A percentile compares a stretch with the other conserved stretches of the same genome.
phyloP scores from a whole-genome alignment of 2,888 invertebrate species.

The Geotrupes spiniger region DNA sequence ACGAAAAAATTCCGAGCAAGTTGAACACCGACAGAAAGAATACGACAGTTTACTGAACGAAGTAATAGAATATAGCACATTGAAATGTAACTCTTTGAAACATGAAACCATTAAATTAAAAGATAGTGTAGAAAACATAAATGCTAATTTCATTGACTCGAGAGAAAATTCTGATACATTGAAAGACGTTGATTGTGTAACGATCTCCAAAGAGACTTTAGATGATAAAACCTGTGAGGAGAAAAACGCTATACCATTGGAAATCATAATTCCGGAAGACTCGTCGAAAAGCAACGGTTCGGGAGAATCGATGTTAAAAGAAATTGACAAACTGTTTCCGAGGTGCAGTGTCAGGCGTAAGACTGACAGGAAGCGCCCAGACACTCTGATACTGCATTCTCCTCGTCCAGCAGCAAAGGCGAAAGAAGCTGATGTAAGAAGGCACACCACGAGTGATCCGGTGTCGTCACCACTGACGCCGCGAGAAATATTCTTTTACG shows the following conservation, averaged over 20 bases:
- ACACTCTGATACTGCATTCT: constrained; percentile 16
- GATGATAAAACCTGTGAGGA: constrained; percentile 4
- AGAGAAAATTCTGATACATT: constrained; percentile 7
- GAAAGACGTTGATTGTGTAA: constrained; percentile 8
- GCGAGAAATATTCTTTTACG: constrained; percentile 24
- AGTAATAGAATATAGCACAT: constrained; percentile 16
- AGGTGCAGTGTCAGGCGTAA: constrained; percentile 19
- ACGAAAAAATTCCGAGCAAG: constrained; percentile 7
- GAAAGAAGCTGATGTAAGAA: constrained; percentile 2
- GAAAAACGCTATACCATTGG: neutral
- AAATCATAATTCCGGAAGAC: neutral
- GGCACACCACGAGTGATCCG: constrained; percentile 5
- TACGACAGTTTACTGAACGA: constrained; percentile 16
- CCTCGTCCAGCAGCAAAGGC: constrained; percentile 10
- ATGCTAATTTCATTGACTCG: neutral
- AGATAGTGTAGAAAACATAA: no score
- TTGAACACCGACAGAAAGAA: constrained; percentile 14
- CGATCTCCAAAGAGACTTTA: neutral
- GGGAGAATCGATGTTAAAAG: constrained; percentile 16
- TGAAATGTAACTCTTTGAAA: constrained; percentile 11
- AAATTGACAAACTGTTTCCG: constrained; percentile 23
- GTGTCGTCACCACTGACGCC: constrained; percentile 21
- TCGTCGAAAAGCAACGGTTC: neutral
- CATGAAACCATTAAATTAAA: neutral
- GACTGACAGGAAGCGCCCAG: constrained; percentile 17